Evolutionary conservation across 2,113 vertebrate species (phyloP), one percentile per base, ranked within the genome.

Genomic region (Rhinoptilus africanus): DNA sequence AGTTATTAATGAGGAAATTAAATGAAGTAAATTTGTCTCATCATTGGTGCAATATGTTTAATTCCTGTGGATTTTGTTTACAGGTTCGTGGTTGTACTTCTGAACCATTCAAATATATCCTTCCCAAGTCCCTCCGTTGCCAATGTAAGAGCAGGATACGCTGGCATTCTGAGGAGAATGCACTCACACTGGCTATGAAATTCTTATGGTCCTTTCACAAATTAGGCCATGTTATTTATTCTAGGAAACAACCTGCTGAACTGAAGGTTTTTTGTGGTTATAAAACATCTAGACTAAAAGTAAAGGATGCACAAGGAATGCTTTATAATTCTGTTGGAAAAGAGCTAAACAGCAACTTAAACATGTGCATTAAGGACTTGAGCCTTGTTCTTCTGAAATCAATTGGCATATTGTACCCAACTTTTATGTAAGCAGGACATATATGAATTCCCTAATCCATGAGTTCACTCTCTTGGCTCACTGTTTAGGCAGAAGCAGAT

Each of bases 1-100:
- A 92, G 87, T 97, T 97, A 76, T 86, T 92, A 60, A 94, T 92
- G 91, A 95, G 35, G 88, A 97, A 88, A 95, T 75, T 92, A 97
- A 94, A 97, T 79, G 54, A 89, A 96, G 81, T 92, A 93, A 96
- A 93, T 79, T 41, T 96, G 84, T 95, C 94, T 93, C 62, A 81
- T 94, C 84, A 93, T 93, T 82, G 97, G 94, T 98, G 97, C 93
- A 97, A 94, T 97, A 96, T 97, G 80, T 82, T 97, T 98, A 97
- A 97, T 97, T 98, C 96, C 78, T 26, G 8, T 28, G 10, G 53
- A 85, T 96, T 73, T 87, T 94, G 62, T 88, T 94, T 81, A 87
- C 14, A 88, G 51, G 30, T 96, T 94, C 75, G 41, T 60, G 23
- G 51, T 78, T 88, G 53, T 89, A 85, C 94, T 89, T 78, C 84